Conservation (phyloP, 2,797 vertebrate genomes). For the Tangara arthus region DNA sequence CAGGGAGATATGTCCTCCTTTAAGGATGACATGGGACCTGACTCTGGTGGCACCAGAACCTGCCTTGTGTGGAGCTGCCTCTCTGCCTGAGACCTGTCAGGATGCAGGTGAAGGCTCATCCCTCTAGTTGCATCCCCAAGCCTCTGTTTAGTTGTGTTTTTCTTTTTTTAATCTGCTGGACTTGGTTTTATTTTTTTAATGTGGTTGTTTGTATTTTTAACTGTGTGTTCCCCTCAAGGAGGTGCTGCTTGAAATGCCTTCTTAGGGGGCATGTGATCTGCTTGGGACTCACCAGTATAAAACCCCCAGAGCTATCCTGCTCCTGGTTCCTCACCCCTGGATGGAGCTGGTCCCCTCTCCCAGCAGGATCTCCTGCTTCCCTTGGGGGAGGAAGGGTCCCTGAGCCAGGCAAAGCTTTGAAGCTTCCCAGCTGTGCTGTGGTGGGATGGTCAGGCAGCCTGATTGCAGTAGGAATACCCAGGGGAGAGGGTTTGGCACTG, state of each 20-base stretch:
- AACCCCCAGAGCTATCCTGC: neutral
- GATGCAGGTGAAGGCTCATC: neutral
- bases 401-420: neutral
- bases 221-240: neutral
- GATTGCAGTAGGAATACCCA: fast-evolving
- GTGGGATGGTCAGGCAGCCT: neutral
- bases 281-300: neutral
- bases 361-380: neutral
- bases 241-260: conserved; percentile 15
- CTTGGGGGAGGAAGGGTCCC: neutral
- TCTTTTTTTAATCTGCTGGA: conserved; percentile 2
- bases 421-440: fast-evolving
- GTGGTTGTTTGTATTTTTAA: conserved; percentile 12
- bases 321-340: neutral
- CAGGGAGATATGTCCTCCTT: neutral
- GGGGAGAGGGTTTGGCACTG: neutral
- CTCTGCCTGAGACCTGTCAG: neutral
- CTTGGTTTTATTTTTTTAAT: conserved; percentile 45
- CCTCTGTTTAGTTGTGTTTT: neutral
- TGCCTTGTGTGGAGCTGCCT: neutral
- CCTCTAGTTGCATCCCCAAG: neutral
- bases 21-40: neutral
- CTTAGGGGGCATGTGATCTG: neutral
- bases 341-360: neutral
- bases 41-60: neutral